Base-by-base conservation (phyloP, 2,888 invertebrate species). In the Cantharis rustica region DNA sequence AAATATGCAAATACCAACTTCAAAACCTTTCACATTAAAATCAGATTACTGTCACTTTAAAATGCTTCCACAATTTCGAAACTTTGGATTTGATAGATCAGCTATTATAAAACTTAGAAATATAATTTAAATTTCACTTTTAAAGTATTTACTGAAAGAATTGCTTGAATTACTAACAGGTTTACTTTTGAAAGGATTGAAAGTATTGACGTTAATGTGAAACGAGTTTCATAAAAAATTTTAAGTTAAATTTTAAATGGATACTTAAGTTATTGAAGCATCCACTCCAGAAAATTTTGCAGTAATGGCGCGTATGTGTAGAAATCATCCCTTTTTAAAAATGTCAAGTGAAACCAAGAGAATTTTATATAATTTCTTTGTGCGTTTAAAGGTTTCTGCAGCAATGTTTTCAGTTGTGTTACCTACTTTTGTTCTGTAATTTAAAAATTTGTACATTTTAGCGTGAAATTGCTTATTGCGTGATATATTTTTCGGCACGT, bases 401-500 rank as follows among this genome's bases (percentile, higher is more conserved):
- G 31, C 0, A 47, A n/a, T n/a, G 7, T n/a, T n/a, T n/a, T 47
- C 7, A 47, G 47, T 47, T 47, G 47, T n/a, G n/a, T 4, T 31
- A 31, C 13, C n/a, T 31, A 31, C 13, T 31, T 31, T 31, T 31
- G n/a, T 47, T 47, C n/a, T n/a, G n/a, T 47, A 47, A 47, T 47
- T 47, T 47, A 47, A 47, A 47, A 47, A 47, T 47, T 47, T 47
- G 47, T 47, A 47, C 47, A 47, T 47, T 47, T 47, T 47, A 47
- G 47, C 47, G 47, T 47, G 47, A 47, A 47, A 47, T 47, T 47
- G 47, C 47, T 47, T 47, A 47, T 47, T 47, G 47, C n/a, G 23
- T 26, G 47, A 31, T 73, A 73, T 73, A 20, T 74, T 63, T 72
- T 71, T 27, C 69, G 64, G 61, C 63, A 74, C 71, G 70, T 61